A percentile compares a stretch with the other conserved stretches of the same genome.
Conservation (phyloP, 2,797 vertebrate genomes). For the Pteronotus mesoamericanus region DNA sequence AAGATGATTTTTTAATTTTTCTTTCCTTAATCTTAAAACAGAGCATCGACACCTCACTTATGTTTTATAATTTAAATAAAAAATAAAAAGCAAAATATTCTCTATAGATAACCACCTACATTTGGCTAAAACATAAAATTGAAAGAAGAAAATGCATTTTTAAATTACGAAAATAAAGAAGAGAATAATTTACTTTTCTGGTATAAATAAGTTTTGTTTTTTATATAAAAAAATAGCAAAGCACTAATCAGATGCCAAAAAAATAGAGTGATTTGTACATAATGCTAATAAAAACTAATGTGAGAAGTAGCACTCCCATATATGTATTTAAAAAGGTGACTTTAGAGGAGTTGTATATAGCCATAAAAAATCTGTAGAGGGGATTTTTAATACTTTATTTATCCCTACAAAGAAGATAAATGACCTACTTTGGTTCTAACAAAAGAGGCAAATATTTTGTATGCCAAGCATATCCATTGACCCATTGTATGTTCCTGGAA, state of each 20-base stretch:
- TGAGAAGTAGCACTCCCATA: neutral
- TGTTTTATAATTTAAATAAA: neutral
- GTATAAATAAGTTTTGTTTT: neutral
- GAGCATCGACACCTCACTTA: neutral
- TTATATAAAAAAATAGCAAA: neutral
- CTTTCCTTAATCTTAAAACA: no score
- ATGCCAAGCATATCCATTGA: neutral
- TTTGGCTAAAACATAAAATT: neutral
- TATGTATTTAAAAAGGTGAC: neutral
- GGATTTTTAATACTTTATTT: neutral
- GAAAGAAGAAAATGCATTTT: neutral
- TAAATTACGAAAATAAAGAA: constrained; percentile 4
- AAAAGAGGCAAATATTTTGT: neutral
- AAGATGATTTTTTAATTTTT: neutral
- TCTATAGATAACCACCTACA: neutral
- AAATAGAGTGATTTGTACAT: neutral
- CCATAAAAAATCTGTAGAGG: neutral
- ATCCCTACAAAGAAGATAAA: neutral
- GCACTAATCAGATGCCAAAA: neutral
- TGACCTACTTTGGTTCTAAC: neutral
- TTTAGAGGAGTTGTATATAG: neutral
- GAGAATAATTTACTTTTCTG: neutral
- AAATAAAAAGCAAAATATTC: neutral
- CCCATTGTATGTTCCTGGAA: neutral
- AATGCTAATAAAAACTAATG: neutral